Conservation (phyloP, 2,797 vertebrate species). For the Macropus fuliginosus region DNA sequence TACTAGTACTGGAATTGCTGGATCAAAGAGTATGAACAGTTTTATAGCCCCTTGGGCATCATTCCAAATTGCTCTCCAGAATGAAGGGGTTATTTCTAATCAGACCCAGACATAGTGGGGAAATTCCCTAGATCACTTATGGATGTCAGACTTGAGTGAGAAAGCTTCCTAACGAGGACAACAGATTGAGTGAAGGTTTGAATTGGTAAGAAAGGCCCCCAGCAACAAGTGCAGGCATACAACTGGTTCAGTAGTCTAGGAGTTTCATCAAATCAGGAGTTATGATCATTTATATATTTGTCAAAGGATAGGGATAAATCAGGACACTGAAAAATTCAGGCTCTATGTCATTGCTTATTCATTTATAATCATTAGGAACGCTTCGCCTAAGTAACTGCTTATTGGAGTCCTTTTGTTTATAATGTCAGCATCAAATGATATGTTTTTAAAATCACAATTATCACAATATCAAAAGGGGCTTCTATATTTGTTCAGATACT, state of each 20-base stretch:
- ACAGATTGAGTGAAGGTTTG: background rate
- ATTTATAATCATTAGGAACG: background rate
- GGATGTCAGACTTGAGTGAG: background rate
- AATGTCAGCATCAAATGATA: background rate
- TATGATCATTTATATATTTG: background rate
- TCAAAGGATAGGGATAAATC: background rate
- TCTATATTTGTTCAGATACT: background rate
- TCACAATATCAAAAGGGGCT: background rate
- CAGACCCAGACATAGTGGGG: background rate
- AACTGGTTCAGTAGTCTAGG: background rate
- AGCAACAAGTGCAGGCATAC: background rate
- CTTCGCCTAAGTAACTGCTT: background rate
- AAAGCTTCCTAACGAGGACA: background rate
- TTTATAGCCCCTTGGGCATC: too few species aligned
- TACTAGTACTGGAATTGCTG: too few species aligned
- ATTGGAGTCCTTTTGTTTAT: background rate
- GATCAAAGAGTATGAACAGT: too few species aligned
- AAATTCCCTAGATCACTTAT: background rate
- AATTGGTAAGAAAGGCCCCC: background rate
- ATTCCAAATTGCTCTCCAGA: too few species aligned
- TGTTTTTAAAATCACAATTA: background rate
- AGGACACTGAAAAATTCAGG: background rate
- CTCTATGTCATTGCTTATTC: background rate
- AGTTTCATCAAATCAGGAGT: background rate
- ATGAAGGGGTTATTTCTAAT: background rate